These are phyloP conservation scores for Lochmaea crataegi DNA, from an alignment of 2,888 invertebrate species.

Conservation along the genomic window DNA sequence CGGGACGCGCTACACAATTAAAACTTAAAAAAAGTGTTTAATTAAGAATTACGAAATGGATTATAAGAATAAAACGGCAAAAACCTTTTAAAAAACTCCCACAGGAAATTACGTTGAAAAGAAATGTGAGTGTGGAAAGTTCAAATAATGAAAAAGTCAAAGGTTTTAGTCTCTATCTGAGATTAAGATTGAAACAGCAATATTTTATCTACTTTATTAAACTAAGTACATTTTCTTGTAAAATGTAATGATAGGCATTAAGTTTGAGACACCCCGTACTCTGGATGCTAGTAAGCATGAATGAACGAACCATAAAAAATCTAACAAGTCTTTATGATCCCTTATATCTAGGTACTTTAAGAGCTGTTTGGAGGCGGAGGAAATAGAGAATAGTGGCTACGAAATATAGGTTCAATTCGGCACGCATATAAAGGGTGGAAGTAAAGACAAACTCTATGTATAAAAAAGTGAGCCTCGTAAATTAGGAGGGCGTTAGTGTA, in stretches of 20 bases:
- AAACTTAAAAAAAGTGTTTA: not conserved
- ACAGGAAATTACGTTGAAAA: too few relatives aligned
- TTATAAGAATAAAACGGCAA: too few relatives aligned
- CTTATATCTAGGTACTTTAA: not conserved
- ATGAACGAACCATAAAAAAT: slow-evolving; percentile 15
- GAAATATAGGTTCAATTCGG: slow-evolving; percentile 12
- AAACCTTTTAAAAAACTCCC: too few relatives aligned
- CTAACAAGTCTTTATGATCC: slow-evolving; percentile 10
- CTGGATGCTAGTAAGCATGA: slow-evolving; percentile 3
- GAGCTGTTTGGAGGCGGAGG: not conserved
- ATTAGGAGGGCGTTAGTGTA: not conserved
- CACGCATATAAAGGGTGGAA: too few relatives aligned
- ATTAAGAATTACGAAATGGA: too few relatives aligned
- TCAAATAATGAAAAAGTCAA: too few relatives aligned
- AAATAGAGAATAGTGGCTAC: not conserved
- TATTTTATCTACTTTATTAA: not conserved
- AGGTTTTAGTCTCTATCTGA: not conserved
- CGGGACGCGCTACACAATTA: not conserved
- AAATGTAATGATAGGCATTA: not conserved
- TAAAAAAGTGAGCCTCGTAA: too few relatives aligned
- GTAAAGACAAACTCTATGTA: too few relatives aligned
- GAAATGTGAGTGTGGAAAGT: too few relatives aligned
- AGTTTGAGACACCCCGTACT: slow-evolving; percentile 5
- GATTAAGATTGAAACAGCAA: not conserved
- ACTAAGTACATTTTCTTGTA: not conserved